These are phyloP conservation scores for Bilobella aurantiaca DNA, from an alignment of 1,140 invertebrate species.

Conservation along the genomic window DNA sequence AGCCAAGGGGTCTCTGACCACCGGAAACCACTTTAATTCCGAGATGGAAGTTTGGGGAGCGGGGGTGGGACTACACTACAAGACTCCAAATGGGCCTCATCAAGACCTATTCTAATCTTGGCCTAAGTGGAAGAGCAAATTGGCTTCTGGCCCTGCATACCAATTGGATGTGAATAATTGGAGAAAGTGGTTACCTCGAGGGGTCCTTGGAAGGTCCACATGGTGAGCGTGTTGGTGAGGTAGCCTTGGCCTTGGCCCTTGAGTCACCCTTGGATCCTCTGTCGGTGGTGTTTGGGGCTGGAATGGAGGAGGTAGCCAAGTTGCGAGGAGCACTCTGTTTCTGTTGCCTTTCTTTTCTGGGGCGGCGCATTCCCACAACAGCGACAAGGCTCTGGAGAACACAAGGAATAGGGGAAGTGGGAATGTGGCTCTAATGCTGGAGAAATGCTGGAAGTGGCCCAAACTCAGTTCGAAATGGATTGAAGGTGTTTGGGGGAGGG, in stretches of 20 bases:
- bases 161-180: slow-evolving; percentile 19
- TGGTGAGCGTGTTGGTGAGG: too few relatives aligned
- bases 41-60: too few relatives aligned
- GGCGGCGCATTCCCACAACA: slow-evolving; percentile 7
- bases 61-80: slow-evolving; percentile 29
- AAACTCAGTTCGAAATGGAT: too few relatives aligned
- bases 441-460: too few relatives aligned
- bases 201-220: slow-evolving; percentile 23
- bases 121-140: slow-evolving; percentile 33
- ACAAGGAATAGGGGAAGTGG: not conserved
- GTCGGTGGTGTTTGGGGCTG: not conserved
- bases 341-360: not conserved
- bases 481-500: too few relatives aligned
- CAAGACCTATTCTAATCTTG: slow-evolving; percentile 32
- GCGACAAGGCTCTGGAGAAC: not conserved
- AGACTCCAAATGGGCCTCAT: slow-evolving; percentile 36
- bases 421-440: too few relatives aligned
- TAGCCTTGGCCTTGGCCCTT: too few relatives aligned
- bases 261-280: not conserved
- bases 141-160: slow-evolving; percentile 34
- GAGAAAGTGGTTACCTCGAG: slow-evolving; percentile 29
- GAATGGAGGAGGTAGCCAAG: not conserved
- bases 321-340: not conserved
- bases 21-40: too few relatives aligned
- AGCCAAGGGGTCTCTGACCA: too few relatives aligned